Conservation (phyloP, 1,140 invertebrate species). For the Penaeus vannamei region DNA sequence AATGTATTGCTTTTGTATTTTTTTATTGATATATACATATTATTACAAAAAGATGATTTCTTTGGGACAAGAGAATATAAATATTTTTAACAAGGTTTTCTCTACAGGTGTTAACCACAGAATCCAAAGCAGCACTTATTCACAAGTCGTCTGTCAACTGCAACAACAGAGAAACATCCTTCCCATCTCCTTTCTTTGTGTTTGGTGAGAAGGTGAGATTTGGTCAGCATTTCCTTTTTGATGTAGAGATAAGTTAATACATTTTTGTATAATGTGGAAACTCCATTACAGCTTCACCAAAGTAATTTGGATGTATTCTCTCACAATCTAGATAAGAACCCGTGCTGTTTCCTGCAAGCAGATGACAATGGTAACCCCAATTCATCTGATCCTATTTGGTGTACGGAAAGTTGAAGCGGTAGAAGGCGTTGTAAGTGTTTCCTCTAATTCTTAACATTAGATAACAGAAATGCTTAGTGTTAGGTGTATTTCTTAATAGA, state of each 20-base stretch:
- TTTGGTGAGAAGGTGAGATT: constrained; percentile 89
- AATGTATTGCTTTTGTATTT: neutral
- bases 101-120: constrained; percentile 88
- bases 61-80: neutral
- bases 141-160: constrained; percentile 98
- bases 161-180: constrained; percentile 85
- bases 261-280: neutral
- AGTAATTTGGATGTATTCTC: neutral
- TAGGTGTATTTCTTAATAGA: neutral
- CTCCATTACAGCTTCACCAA: neutral
- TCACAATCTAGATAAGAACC: constrained; percentile 81
- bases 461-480: neutral
- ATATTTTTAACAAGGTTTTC: neutral
- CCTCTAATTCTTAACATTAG: neutral
- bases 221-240: constrained; percentile 70
- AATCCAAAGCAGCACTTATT: constrained; percentile 93
- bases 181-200: constrained; percentile 96
- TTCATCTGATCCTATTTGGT: constrained; percentile 94
- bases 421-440: constrained; percentile 59
- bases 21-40: neutral
- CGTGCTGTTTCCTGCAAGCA: constrained; percentile 97
- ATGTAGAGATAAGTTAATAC: neutral
- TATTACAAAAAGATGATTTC: neutral
- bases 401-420: constrained; percentile 85
- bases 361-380: constrained; percentile 95